Evolutionary conservation across 2,113 vertebrate species (phyloP), one percentile per base, ranked within the genome.

Genomic region (Pycnonotus jocosus): DNA sequence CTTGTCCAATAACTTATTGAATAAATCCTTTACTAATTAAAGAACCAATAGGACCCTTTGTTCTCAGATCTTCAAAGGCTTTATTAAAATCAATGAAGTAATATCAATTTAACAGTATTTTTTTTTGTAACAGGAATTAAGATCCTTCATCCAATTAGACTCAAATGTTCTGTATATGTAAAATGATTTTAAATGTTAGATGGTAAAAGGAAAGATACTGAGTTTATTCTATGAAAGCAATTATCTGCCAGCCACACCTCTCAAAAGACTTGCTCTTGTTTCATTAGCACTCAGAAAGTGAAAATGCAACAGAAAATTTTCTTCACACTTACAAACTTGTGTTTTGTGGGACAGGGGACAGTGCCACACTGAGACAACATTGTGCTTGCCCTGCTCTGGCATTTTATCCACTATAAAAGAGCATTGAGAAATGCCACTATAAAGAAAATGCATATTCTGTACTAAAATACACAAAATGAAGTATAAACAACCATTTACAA

Each of bases 1-100:
- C 97, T 98, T 93, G 94, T 98, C 97, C 95, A 38, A 96, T 94
- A 91, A 97, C 96, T 98, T 98, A 98, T 98, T 98, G 98, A 98
- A 98, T 98, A 98, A 98, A 98, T 98, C 98, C 95, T 96, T 96
- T 97, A 90, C 97, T 97, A 97, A 98, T 98, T 98, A 98, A 98
- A 93, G 94, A 96, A 92, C 96, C 90, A 91, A 97, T 97, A 97
- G 93, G 62, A 74, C 73, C 90, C 86, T 97, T 97, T 97, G 96
- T 96, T 97, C 96, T 92, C 88, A 89, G 91, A 92, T 96, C 92
- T 96, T 96, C 95, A 86, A 96, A 97, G 90, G 92, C 95, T 97
- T 97, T 98, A 98, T 98, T 98, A 97, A 98, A 98, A 98, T 97
- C 96, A 96, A 96, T 97, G 96, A 96, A 91, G 86, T 96, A 96